Conservation (phyloP, 1,140 invertebrate species). For the Hirudo medicinalis region DNA sequence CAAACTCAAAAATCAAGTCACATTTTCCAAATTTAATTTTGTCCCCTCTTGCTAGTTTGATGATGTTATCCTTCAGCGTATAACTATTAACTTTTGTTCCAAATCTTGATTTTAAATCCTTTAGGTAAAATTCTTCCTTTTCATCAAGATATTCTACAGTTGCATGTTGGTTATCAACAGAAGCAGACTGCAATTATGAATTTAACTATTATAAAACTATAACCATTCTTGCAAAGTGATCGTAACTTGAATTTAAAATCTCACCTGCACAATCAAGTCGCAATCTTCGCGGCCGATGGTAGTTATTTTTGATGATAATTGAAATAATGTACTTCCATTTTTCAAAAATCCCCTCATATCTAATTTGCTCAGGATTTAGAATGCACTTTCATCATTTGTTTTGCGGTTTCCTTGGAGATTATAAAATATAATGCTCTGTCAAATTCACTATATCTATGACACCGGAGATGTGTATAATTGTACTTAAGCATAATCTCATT, state of each 20-base stretch:
- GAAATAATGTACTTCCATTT: slow-evolving; percentile 32
- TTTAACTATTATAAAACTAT: neutral
- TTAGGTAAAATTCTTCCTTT: neutral
- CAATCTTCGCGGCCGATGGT: slow-evolving; percentile 40
- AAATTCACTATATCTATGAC: no score
- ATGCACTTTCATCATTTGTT: no score
- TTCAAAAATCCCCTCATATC: slow-evolving; percentile 36
- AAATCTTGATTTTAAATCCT: neutral
- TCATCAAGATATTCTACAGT: slow-evolving; percentile 13
- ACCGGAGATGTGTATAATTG: no score
- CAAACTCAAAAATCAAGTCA: neutral
- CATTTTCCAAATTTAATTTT: neutral
- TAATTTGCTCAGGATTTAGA: neutral
- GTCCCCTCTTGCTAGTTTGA: neutral
- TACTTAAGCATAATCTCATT: no score
- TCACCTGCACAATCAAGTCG: slow-evolving; percentile 39
- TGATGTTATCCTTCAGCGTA: neutral
- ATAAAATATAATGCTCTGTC: no score
- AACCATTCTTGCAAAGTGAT: no score
- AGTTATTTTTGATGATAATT: slow-evolving; percentile 34
- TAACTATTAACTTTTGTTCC: neutral
- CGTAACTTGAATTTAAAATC: no score
- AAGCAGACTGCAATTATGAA: neutral
- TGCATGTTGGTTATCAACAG: neutral
- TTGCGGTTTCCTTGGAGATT: no score